Conservation (phyloP, 2,888 invertebrate species). For the Chironomus tentans region DNA sequence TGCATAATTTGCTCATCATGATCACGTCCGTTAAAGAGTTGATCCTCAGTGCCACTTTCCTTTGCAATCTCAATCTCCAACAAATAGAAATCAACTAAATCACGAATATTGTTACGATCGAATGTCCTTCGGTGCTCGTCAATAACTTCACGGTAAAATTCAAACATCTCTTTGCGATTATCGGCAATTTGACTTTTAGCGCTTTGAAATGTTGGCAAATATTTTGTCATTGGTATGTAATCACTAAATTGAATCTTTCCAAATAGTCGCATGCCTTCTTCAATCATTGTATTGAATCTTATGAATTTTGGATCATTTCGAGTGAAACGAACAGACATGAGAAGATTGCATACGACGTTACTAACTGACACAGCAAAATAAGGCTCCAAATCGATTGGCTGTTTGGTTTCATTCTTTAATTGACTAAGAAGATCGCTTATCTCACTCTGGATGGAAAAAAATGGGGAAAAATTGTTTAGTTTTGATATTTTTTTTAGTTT, state of each 20-base stretch:
- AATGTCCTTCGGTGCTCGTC: constrained; percentile 71
- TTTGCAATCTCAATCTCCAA: constrained; percentile 76
- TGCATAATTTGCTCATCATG: constrained; percentile 54
- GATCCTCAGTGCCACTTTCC: constrained; percentile 60
- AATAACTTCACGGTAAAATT: constrained; percentile 74
- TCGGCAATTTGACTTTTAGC: constrained; percentile 52
- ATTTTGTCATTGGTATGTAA: constrained; percentile 69
- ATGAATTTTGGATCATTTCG: constrained; percentile 67
- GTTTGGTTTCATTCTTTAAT: constrained; percentile 54
- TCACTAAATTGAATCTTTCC: constrained; percentile 74
- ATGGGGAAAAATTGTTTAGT: constrained; percentile 26
- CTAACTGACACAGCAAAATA: constrained; percentile 72
- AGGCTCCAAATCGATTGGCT: constrained; percentile 64
- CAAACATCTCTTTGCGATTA: constrained; percentile 77
- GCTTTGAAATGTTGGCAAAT: constrained; percentile 52
- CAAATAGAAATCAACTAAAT: constrained; percentile 78
- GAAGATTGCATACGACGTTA: constrained; percentile 83
- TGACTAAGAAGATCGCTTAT: constrained; percentile 63
- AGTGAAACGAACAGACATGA: constrained; percentile 80
- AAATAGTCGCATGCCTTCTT: constrained; percentile 83
- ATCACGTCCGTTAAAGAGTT: constrained; percentile 76
- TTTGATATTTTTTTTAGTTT: neutral
- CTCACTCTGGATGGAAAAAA: constrained; percentile 49
- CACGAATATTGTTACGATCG: constrained; percentile 64
- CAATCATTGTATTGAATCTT: constrained; percentile 75